These are phyloP conservation scores for Chrysolina oricalcia DNA, from an alignment of 2,888 invertebrate species.

Conservation along the genomic window DNA sequence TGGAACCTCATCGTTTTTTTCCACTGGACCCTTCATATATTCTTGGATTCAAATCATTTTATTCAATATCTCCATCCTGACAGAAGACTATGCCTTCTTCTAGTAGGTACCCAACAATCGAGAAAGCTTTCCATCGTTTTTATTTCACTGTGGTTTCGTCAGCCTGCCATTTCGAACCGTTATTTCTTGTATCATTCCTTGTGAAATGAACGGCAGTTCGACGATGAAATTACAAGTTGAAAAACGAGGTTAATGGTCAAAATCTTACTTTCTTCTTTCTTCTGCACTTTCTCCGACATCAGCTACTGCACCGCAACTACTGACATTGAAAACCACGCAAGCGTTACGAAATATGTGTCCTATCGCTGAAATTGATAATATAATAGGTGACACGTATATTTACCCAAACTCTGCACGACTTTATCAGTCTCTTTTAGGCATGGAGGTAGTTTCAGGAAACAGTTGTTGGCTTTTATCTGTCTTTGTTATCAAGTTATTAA, in stretches of 20 bases:
- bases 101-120: too few relatives aligned
- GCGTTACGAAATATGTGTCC: constrained; percentile 42
- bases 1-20: too few relatives aligned
- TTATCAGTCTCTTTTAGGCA: not conserved
- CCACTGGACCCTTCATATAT: too few relatives aligned
- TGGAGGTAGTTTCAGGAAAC: not conserved
- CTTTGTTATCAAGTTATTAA: too few relatives aligned
- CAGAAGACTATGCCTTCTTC: too few relatives aligned
- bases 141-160: not conserved
- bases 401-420: not conserved
- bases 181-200: constrained; percentile 10
- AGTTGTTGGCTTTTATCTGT: too few relatives aligned
- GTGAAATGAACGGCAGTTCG: not conserved
- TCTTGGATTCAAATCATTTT: too few relatives aligned
- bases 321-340: constrained; percentile 49
- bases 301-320: constrained; percentile 22
- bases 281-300: constrained; percentile 60
- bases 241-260: constrained; percentile 35
- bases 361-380: constrained; percentile 4
- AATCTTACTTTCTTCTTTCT: constrained; percentile 63
- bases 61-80: too few relatives aligned
- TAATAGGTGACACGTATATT: not conserved
- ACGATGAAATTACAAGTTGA: constrained; percentile 36
- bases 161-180: not conserved
- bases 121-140: too few relatives aligned